These are phyloP conservation scores for Theristicus caerulescens DNA, from an alignment of 2,113 vertebrate genomes.

Conservation along the genomic window DNA sequence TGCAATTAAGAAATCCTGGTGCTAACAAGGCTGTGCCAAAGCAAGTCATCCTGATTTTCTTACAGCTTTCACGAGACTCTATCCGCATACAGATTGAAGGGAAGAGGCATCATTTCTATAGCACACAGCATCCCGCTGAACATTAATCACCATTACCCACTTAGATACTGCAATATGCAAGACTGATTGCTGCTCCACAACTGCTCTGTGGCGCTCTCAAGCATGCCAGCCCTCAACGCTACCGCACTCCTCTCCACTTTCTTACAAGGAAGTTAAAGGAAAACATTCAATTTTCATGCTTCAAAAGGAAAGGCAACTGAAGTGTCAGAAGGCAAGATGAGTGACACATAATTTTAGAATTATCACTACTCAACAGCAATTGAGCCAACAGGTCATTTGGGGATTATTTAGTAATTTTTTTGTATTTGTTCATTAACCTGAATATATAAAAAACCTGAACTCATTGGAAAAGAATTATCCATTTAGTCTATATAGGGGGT, in stretches of 20 bases:
- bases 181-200: neutral
- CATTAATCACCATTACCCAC: conserved; percentile 52
- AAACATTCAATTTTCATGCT: neutral
- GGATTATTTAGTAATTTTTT: neutral
- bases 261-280: neutral
- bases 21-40: neutral
- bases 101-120: neutral
- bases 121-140: neutral
- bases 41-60: neutral
- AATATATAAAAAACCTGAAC: neutral
- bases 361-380: neutral
- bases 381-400: neutral
- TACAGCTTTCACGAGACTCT: neutral
- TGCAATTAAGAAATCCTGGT: neutral
- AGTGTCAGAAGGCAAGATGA: neutral
- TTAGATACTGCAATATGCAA: conserved; percentile 25
- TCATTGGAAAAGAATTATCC: neutral
- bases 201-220: neutral
- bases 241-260: neutral
- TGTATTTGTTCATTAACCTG: neutral
- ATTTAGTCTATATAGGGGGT: neutral
- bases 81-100: neutral
- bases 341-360: neutral
- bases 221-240: accelerated
- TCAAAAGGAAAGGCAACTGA: neutral